Conservation (phyloP, 2,888 invertebrate species). For the Oxycera nigricornis region DNA sequence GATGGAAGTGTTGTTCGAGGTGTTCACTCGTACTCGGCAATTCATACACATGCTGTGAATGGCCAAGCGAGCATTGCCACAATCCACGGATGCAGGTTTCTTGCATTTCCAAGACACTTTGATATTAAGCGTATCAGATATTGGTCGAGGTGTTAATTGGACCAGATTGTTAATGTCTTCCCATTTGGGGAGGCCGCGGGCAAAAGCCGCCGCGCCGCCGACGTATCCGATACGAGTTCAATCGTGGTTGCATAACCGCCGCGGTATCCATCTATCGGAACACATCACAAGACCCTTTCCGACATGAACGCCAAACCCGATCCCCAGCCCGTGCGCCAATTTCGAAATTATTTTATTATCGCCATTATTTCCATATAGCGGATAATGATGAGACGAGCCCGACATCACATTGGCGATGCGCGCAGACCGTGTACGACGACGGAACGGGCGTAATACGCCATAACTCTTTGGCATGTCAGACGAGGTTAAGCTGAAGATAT, state of each 20-base stretch:
- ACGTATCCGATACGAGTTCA: not conserved
- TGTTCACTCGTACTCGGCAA: not conserved
- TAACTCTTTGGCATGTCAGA: conserved; percentile 32
- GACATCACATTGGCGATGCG: not conserved
- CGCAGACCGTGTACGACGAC: conserved; percentile 1
- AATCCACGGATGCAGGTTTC: not conserved
- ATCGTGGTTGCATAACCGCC: conserved; percentile 26
- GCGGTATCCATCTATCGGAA: too few relatives aligned
- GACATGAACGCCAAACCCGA: not conserved
- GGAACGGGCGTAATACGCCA: conserved; percentile 28
- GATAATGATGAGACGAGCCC: conserved; percentile 17
- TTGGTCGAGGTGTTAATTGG: conserved; percentile 38
- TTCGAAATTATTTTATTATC: conserved; percentile 39
- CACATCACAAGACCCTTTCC: conserved; percentile 11
- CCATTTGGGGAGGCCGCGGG: conserved; percentile 21
- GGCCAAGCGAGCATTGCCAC: not conserved
- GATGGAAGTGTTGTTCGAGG: conserved; percentile 1
- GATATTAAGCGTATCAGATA: conserved; percentile 35
- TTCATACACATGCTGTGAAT: conserved; percentile 13
- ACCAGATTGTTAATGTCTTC: conserved; percentile 34
- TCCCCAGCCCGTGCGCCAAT: conserved; percentile 26
- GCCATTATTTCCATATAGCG: conserved; percentile 34
- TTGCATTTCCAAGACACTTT: conserved; percentile 20
- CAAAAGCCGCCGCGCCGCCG: conserved; percentile 23
- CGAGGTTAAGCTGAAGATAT: conserved; percentile 35